phyloP scores from a whole-genome alignment of 30 jellyfish, hydroid and myxozoan genomes.

The Aurelia sp. region DNA sequence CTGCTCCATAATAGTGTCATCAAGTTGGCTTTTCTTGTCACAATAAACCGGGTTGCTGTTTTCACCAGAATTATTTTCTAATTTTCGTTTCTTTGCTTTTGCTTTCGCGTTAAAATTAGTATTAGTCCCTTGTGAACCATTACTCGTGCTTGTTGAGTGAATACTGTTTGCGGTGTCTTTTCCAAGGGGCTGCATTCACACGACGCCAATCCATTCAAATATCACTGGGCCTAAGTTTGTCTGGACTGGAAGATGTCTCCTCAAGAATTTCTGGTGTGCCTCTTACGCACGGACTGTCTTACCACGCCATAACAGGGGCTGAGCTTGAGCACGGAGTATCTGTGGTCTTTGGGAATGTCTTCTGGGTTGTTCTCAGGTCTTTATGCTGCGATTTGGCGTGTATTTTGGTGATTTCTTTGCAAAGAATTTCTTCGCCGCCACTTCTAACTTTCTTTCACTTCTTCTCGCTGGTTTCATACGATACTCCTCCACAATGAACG shows the following conservation, averaged over 20 bases:
- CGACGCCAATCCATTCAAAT: slow-evolving; percentile 44
- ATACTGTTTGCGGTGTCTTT: slow-evolving; percentile 5
- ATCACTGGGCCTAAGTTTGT: slow-evolving; percentile 27
- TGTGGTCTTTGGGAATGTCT: too few relatives aligned
- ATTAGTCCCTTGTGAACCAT: slow-evolving; percentile 27
- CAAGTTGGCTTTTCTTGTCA: slow-evolving; percentile 50
- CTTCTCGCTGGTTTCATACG: too few relatives aligned
- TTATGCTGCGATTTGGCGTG: too few relatives aligned
- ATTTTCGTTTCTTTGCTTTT: slow-evolving; percentile 46
- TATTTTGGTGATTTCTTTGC: too few relatives aligned
- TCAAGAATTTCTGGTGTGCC: not conserved
- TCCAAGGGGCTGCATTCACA: slow-evolving; percentile 51
- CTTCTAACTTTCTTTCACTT: too few relatives aligned
- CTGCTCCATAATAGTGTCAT: slow-evolving; percentile 15
- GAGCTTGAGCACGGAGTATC: too few relatives aligned
- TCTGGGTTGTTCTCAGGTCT: too few relatives aligned
- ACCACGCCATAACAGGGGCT: too few relatives aligned
- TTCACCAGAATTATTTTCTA: slow-evolving; percentile 5
- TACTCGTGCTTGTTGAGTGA: slow-evolving; percentile 25
- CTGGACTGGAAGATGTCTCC: not conserved
- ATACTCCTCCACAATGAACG: too few relatives aligned
- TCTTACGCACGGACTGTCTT: not conserved
- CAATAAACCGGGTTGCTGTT: not conserved
- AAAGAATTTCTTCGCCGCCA: too few relatives aligned
- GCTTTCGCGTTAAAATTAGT: slow-evolving; percentile 34